These are phyloP conservation scores for Australoheros facetus DNA, from an alignment of 2,797 vertebrate genomes.

Conservation along the genomic window DNA sequence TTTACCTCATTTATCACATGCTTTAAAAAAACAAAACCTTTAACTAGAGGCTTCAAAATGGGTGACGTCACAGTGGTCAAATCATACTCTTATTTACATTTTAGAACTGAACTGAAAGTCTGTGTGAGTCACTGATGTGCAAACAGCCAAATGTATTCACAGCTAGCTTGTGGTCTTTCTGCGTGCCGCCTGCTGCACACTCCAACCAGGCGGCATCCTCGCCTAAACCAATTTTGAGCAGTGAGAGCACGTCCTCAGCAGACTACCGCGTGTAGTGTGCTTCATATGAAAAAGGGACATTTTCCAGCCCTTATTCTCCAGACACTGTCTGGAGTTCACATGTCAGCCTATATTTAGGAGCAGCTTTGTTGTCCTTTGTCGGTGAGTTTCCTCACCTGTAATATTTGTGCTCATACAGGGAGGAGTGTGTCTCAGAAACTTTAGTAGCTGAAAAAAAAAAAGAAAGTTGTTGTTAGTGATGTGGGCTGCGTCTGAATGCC, in stretches of 20 bases:
- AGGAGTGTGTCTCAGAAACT: not conserved
- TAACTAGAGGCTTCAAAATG: not conserved
- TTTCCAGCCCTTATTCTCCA: not conserved
- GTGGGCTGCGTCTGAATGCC: constrained; percentile 20
- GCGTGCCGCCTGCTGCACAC: not conserved
- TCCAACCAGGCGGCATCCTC: not conserved
- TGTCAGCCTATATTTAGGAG: not conserved
- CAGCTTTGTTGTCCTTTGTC: not conserved
- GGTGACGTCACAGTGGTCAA: not conserved
- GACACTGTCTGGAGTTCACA: not conserved
- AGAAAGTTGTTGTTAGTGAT: constrained; percentile 6
- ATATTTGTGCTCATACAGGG: not conserved
- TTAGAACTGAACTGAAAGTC: not conserved
- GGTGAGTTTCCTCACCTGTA: not conserved
- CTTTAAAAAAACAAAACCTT: not conserved
- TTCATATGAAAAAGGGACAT: not conserved
- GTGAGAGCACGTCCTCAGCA: not conserved
- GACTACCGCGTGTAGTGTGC: not conserved
- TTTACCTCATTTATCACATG: not conserved
- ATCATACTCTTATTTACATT: not conserved
- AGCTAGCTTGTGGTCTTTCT: not conserved
- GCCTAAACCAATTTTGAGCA: not conserved
- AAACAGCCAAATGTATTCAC: not conserved
- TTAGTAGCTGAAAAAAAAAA: not conserved
- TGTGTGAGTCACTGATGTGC: not conserved